Evolutionary conservation across 2,888 invertebrate genomes (phyloP), one percentile per base, ranked within the genome.

Genomic region (Protodeltote pygarga): DNA sequence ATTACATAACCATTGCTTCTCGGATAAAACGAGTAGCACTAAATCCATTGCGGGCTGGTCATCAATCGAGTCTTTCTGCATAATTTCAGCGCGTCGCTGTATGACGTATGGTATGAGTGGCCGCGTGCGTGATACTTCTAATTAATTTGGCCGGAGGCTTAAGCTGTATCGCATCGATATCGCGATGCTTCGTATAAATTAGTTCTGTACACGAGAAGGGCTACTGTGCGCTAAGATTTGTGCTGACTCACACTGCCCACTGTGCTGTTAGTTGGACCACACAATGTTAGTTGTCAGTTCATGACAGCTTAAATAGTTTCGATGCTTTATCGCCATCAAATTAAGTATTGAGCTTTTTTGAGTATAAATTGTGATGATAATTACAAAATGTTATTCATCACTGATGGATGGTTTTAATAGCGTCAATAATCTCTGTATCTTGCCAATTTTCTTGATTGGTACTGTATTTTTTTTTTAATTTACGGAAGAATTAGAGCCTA

Each of bases 121-220:
- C 21, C 11, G 41, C 21, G 17, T 47, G 46, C 48, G 52, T 41
- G 48, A 29, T 49, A 21, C 52, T 59, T 59, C 73, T 82, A 79
- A 84, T 83, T 79, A 79, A 76, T 81, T 79, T 78, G 15, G 79
- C 83, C 77, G 35, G 67, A 46, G 78, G 85, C 81, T 52, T 53
- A 49, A 64, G 52, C 21, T 15, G 24, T 34, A 38, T 39, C 40
- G 23, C 17, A 21, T 44, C 48, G 32, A 34, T 48, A 41, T 44
- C 52, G 23, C 28, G 34, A 25, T 20, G 37, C 19, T 14, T 23
- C 10, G 15, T 55, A 45, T 61, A 48, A 47, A 64, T 52, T 39
- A 35, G 13, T 31, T 38, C 8, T 29, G 20, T 46, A 15, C 51
- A 40, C 35, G 41, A 35, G 41, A 40, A 45, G 32, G 29, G 58